Evolutionary conservation across 2,888 invertebrate genomes (phyloP).

Genomic region (Polyommatus iphigenia): DNA sequence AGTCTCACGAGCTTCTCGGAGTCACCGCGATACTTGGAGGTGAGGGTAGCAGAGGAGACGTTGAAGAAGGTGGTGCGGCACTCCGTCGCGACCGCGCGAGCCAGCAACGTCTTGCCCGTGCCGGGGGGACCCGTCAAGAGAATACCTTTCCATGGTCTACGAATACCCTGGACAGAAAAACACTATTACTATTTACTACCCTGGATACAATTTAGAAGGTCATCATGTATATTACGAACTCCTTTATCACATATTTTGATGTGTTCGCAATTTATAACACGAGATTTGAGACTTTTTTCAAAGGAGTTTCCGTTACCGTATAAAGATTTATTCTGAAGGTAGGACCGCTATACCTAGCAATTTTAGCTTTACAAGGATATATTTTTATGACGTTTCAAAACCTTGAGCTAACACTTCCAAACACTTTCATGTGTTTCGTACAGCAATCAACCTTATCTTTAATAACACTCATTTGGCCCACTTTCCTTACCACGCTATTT

Average conservation of each 20-base stretch:
- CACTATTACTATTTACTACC: no score
- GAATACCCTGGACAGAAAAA: slow-evolving; percentile 80
- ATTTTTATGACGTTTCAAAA: neutral
- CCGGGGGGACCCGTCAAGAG: slow-evolving; percentile 85
- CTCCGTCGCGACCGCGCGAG: slow-evolving; percentile 93
- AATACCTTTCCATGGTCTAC: slow-evolving; percentile 90
- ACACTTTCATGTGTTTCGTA: slow-evolving; percentile 31
- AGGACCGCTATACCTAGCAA: neutral
- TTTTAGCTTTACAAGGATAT: neutral
- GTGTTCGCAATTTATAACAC: no score
- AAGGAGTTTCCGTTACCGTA: no score
- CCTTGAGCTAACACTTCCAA: slow-evolving; percentile 8
- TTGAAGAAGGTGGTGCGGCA: slow-evolving; percentile 94
- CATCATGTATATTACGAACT: no score
- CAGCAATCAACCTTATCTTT: slow-evolving; percentile 18
- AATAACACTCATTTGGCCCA: slow-evolving; percentile 31
- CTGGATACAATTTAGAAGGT: no score
- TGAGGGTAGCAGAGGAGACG: slow-evolving; percentile 91
- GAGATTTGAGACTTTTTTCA: no score
- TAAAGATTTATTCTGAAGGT: neutral
- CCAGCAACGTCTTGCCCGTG: slow-evolving; percentile 90
- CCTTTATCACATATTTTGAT: no score
- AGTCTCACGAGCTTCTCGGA: slow-evolving; percentile 93
- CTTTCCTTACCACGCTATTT: slow-evolving; percentile 20
- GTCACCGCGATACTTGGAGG: slow-evolving; percentile 94